Conservation (phyloP, 37 sponge, comb jelly and placozoan species). For the Spongia lamella region DNA sequence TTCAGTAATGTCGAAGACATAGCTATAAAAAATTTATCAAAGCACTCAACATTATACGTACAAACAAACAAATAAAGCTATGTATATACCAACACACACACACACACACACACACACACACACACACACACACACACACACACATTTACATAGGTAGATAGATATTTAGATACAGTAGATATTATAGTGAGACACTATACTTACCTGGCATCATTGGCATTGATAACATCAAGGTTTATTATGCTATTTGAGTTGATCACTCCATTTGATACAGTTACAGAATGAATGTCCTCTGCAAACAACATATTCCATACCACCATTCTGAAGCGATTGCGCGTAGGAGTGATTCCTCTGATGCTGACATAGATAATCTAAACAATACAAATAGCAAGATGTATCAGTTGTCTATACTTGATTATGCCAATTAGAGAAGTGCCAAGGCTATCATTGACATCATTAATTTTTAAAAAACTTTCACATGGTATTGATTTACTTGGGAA, state of each 20-base stretch:
- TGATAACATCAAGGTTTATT: neutral
- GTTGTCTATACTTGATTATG: too few relatives aligned
- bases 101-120: too few relatives aligned
- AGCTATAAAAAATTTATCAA: slow-evolving; percentile 24
- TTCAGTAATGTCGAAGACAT: slow-evolving; percentile 48
- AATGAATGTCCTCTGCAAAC: slow-evolving; percentile 55
- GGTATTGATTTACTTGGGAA: too few relatives aligned
- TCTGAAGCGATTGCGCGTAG: slow-evolving; percentile 48
- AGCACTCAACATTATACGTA: neutral
- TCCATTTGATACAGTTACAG: slow-evolving; percentile 28
- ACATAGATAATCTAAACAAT: slow-evolving; percentile 61
- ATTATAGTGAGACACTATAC: neutral
- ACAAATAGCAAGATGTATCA: too few relatives aligned
- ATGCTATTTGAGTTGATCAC: neutral
- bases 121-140: slow-evolving; percentile 18
- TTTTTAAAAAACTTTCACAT: too few relatives aligned
- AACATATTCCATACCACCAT: slow-evolving; percentile 74
- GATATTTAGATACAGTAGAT: neutral
- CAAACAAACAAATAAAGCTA: too few relatives aligned
- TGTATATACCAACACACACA: too few relatives aligned
- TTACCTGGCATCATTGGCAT: neutral
- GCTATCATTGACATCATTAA: too few relatives aligned
- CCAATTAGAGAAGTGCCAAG: too few relatives aligned
- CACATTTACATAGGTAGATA: neutral
- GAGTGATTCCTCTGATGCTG: slow-evolving; percentile 43